A percentile compares a stretch with the other conserved stretches of the same genome.
phyloP scores from a whole-genome alignment of 2,797 vertebrate species.

The Oreortyx pictus region DNA sequence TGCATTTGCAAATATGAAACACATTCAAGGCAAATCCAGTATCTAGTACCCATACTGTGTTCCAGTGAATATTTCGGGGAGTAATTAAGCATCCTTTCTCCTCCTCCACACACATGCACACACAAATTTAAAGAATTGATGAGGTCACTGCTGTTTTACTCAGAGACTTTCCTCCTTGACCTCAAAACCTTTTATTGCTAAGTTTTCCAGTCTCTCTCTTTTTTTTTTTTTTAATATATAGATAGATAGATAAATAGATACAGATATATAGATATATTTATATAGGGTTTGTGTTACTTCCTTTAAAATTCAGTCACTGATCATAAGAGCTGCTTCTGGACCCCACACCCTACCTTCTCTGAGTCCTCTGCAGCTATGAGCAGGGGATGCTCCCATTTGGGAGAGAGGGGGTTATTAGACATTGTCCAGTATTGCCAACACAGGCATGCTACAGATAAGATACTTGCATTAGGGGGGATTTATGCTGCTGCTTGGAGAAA shows the following conservation, averaged over 20 bases:
- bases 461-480: neutral
- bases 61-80: neutral
- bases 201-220: too few species aligned
- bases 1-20: neutral
- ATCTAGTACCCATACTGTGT: fast-evolving
- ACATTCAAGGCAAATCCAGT: neutral
- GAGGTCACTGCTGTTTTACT: neutral
- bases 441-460: neutral
- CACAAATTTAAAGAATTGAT: neutral
- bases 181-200: neutral
- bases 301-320: neutral
- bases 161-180: neutral
- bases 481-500: constrained; percentile 4
- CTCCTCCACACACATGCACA: neutral
- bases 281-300: neutral
- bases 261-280: too few species aligned
- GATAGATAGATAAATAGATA: too few species aligned
- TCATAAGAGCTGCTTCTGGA: neutral
- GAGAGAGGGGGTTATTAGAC: neutral
- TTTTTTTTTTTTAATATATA: too few species aligned
- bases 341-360: neutral
- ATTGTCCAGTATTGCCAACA: constrained; percentile 6
- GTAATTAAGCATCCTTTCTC: neutral
- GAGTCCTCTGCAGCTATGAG: neutral
- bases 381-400: neutral